Conservation (phyloP, 2,113 vertebrate species). For the Neolamprologus caudopunctatus region DNA sequence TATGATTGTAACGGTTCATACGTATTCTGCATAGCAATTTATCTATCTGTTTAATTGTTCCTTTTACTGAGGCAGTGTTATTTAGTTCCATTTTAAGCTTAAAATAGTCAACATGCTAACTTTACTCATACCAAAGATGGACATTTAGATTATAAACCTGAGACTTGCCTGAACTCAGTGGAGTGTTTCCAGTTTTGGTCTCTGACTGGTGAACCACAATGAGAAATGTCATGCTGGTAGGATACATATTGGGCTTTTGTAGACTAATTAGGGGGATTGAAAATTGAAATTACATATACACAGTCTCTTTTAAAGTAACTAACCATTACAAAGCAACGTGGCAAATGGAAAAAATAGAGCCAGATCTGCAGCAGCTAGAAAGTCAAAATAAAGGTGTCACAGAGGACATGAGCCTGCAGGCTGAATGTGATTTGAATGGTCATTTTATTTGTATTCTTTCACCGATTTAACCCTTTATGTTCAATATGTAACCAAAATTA, state of each 20-base stretch:
- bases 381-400: not conserved
- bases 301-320: not conserved
- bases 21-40: not conserved
- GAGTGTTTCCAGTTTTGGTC: not conserved
- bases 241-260: not conserved
- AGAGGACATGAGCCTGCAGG: not conserved
- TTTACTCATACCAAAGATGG: not conserved
- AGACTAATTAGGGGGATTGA: not conserved
- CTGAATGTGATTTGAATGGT: not conserved
- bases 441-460: not conserved
- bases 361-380: fast-evolving
- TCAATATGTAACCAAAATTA: not conserved
- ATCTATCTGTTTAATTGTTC: not conserved
- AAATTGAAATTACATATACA: not conserved
- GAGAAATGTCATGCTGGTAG: not conserved
- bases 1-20: not conserved
- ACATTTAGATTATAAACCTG: fast-evolving
- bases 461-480: not conserved
- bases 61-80: not conserved
- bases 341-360: not conserved
- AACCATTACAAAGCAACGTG: not conserved
- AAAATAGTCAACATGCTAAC: not conserved
- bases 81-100: not conserved
- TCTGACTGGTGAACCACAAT: not conserved
- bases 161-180: not conserved